A percentile compares a stretch with the other conserved stretches of the same genome.
These are phyloP conservation scores for Sebastes hubbsi DNA, from an alignment of 2,797 vertebrate species.

Conservation along the genomic window DNA sequence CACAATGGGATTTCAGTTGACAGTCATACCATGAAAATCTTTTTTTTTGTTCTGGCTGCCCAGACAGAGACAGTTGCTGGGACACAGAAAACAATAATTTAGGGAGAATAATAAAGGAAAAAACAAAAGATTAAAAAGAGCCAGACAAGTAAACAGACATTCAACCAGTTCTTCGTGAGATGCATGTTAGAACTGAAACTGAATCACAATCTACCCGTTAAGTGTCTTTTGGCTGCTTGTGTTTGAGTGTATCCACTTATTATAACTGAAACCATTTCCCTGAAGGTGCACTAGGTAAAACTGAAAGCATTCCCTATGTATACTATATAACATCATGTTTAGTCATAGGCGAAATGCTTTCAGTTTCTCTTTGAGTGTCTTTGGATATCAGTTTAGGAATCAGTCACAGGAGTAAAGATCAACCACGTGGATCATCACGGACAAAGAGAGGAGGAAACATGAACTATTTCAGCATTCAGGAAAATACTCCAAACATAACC, in stretches of 20 bases:
- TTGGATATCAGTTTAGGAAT: conserved; percentile 20
- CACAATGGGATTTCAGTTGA: neutral
- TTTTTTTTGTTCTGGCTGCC: neutral
- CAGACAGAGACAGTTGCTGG: neutral
- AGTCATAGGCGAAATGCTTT: no score
- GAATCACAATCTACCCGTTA: neutral
- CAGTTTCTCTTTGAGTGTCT: conserved; percentile 45
- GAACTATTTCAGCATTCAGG: neutral
- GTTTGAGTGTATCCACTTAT: neutral
- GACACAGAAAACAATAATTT: neutral
- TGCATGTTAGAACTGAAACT: neutral
- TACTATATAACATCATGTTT: accelerated
- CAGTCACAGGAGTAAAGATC: neutral
- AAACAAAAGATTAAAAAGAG: neutral
- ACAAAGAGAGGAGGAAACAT: neutral
- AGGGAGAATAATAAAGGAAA: neutral
- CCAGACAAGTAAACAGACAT: neutral
- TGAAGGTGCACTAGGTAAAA: neutral
- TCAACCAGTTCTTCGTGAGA: neutral
- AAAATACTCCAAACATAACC: neutral
- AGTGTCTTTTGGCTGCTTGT: neutral
- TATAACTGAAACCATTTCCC: conserved; percentile 28
- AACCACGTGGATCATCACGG: neutral
- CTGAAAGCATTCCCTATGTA: neutral
- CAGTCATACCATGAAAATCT: neutral